These are phyloP conservation scores for Heterodera filipjevi DNA, from an alignment of 2,888 invertebrate species.

Conservation along the genomic window DNA sequence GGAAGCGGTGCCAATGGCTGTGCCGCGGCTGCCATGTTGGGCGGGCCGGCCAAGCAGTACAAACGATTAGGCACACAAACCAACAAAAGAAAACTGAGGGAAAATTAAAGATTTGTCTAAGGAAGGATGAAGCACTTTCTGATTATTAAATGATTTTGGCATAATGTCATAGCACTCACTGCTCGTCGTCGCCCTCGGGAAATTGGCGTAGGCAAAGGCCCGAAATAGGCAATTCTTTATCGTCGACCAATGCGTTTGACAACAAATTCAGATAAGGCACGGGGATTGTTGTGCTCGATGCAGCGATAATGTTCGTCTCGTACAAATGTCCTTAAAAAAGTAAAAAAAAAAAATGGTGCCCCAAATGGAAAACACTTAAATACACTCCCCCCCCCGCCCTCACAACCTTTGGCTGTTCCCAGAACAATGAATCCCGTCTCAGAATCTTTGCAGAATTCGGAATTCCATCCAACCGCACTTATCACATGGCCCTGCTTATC, in stretches of 20 bases:
- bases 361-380: too few species aligned
- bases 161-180: slow-evolving; percentile 19
- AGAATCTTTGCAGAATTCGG: slow-evolving; percentile 49
- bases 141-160: not conserved
- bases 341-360: not conserved
- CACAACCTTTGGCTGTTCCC: slow-evolving; percentile 55
- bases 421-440: slow-evolving; percentile 60
- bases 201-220: slow-evolving; percentile 47
- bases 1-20: slow-evolving; percentile 34
- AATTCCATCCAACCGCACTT: slow-evolving; percentile 62
- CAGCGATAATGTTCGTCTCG: slow-evolving; percentile 32
- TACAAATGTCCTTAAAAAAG: slow-evolving; percentile 19
- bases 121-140: not conserved
- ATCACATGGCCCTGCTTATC: slow-evolving; percentile 45
- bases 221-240: slow-evolving; percentile 39
- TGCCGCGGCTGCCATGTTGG: slow-evolving; percentile 35
- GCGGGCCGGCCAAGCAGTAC: slow-evolving; percentile 38
- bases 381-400: not conserved
- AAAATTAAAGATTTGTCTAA: not conserved
- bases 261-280: slow-evolving; percentile 49
- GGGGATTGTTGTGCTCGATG: not conserved
- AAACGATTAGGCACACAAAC: slow-evolving; percentile 50
- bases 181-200: slow-evolving; percentile 42
- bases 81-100: slow-evolving; percentile 47
- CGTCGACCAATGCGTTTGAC: slow-evolving; percentile 27